Evolutionary conservation across 2,888 invertebrate species (phyloP), one percentile per base, ranked within the genome.

Genomic region (Latrodectus elegans): DNA sequence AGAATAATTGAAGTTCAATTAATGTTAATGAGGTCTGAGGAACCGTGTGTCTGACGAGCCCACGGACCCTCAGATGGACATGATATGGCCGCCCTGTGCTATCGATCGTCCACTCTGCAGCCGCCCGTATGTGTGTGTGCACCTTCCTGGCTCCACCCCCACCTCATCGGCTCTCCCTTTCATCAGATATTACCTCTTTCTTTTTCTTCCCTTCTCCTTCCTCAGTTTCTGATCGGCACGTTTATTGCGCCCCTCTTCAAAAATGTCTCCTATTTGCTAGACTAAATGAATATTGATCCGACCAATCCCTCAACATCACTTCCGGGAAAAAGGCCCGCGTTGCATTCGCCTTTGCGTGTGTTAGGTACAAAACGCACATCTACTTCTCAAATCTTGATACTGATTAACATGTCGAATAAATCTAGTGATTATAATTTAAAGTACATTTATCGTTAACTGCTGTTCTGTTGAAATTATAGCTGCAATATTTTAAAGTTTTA

Each of bases 1-100:
- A 70, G 78, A 70, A 26, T 70, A 70, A 78, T 78, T 78, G 78
- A 78, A 68, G 70, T 68, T 55, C 70, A 70, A 78, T 78, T 78
- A 78, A 78, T 78, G 78, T 53, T 78, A 78, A 78, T 78, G 80
- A 60, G 51, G 55, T 68, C n/a, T 38, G 68, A 51, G 51, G 68
- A 64, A 72, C 70, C 72, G 11, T 26, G 22, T 55, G 51, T n/a
- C 51, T 14, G 78, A 53, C 78, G n/a, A 70, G 26, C 22, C 6
- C 12, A 49, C 26, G 26, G 38, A 14, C 17, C 52, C 78, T 78
- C 78, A 78, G 78, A 70, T 78, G 78, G 78, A 78, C 78, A 70
- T 67, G 67, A 52, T 68, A 60, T 60, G 60, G 60, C 60, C 60
- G 60, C 60, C n/a, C 38, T 38, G 12, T 60, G 60, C 60, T n/a